Percentiles rank a stretch among this genome's conserved stretches.
These are phyloP conservation scores for Silurus glanis DNA, from an alignment of 2,113 vertebrate genomes.

Conservation along the genomic window DNA sequence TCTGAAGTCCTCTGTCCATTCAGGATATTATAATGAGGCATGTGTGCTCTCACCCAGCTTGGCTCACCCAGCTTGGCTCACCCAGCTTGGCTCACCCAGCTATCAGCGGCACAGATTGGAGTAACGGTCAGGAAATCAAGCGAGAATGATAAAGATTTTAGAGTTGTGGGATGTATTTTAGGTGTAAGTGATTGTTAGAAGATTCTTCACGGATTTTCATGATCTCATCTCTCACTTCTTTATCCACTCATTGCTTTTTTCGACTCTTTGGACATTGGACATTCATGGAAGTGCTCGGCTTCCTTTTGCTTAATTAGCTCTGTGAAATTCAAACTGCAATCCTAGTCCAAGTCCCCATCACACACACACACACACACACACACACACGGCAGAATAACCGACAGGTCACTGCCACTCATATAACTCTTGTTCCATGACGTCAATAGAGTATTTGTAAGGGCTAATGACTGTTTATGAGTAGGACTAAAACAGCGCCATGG, in stretches of 20 bases:
- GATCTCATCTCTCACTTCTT: conserved; percentile 64
- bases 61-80: conserved; percentile 1
- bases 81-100: conserved; percentile 3
- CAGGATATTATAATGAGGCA: conserved; percentile 29
- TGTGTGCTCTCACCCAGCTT: background rate
- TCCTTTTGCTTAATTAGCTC: conserved; percentile 52
- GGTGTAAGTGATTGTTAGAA: background rate
- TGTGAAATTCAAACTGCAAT: conserved; percentile 53
- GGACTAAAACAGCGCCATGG: conserved; percentile 20
- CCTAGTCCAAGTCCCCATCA: conserved; percentile 46
- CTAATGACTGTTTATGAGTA: conserved; percentile 42
- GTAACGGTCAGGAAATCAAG: background rate
- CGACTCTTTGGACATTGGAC: conserved; percentile 22
- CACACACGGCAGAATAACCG: conserved; percentile 18
- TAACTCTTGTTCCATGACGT: conserved; percentile 47
- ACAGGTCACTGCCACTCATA: conserved; percentile 32
- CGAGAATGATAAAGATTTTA: background rate
- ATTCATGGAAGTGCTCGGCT: conserved; percentile 40
- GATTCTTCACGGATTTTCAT: conserved; percentile 47
- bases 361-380: conserved; percentile 32
- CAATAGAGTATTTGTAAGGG: conserved; percentile 19
- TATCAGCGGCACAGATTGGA: conserved; percentile 6
- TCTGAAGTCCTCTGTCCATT: conserved; percentile 28
- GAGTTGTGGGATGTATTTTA: background rate
- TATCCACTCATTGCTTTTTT: conserved; percentile 23